Evolutionary conservation across 2,797 vertebrate species (phyloP), one percentile per base, ranked within the genome.

Genomic region (Falco cherrug): DNA sequence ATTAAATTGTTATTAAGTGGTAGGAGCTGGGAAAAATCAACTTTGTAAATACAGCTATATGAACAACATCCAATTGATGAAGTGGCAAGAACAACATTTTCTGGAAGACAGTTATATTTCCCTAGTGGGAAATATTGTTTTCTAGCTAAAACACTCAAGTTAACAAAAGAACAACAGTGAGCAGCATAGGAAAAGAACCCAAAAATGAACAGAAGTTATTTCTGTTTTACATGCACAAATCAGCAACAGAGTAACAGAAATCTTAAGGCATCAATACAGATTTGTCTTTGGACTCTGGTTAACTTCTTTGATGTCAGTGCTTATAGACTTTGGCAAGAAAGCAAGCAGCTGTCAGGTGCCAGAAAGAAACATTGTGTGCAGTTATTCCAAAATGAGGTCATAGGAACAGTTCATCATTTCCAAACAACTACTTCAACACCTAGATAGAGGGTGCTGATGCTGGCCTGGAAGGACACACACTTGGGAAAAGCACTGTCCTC

Each of bases 371-470:
- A 63, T 25, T 33, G 25, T 31, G 39, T 53, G 78, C 59, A 88
- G 35, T 70, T 69, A 63, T 39, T 87, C 70, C 88, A 90, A 65
- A 84, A 61, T 64, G 26, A 95, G 18, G 60, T 65, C 12, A 13
- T 20, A 92, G 51, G 47, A 86, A 88, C 57, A 50, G n/a, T 39
- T 96, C 78, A 73, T 50, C 14, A 41, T 60, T 92, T 79, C 74
- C 14, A 26, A 87, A 69, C 35, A 87, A 84, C 41, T 70, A 41
- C 59, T 81, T 57, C 59, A 90, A 25, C 69, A 86, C 16, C 51
- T 47, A 76, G 69, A 65, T 3, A 80, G 67, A 84, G 26, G 33
- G 48, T 90, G 74, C 78, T 79, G 81, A 51, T 41, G 86, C 54
- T 57, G 80, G 54, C 31, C 74, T 61, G 69, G 50, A 78, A 90